Evolutionary conservation across 2,888 invertebrate genomes (phyloP), one percentile per base, ranked within the genome.

Genomic region (Yponomeuta cagnagella): DNA sequence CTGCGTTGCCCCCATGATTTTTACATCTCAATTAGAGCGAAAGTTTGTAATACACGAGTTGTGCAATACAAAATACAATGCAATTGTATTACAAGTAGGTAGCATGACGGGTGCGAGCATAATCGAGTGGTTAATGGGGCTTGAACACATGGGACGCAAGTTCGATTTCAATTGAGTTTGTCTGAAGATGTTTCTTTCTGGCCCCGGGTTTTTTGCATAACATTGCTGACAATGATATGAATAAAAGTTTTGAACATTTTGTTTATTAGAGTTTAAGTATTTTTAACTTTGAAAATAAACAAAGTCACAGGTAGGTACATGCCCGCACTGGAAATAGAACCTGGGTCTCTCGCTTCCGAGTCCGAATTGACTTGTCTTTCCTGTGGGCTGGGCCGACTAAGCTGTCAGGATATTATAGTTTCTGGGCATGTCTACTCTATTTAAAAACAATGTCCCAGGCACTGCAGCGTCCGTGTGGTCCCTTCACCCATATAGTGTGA

Each of bases 121-220:
- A 12, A 43, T 81, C 77, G 76, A 84, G 84, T 80, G 80, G 75
- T 66, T 37, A 12, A 72, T 70, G 69, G 80, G 80, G 78, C 91
- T 92, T 79, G 84, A 89, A 88, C 91, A 91, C 91, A 91, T 92
- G 91, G 79, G 85, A 79, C 76, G 77, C 72, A 77, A 83, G 80
- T 84, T 85, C 83, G 85, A 86, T 85, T 86, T 89, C 87, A 84
- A 88, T 89, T 86, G 86, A 83, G 80, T 86, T 85, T 80, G 82
- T 65, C 48, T 84, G 80, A 81, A 88, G 86, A 86, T 85, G 86
- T 87, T 86, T 84, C 86, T 80, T 77, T 82, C 6, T 52, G 48
- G 31, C 30, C 78, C 43, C 43, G 43, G 74, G 73, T 74, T 76
- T 76, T 75, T 64, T 64, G 52, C 30, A 58, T 37, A 70, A 63